Conservation (phyloP, 2,888 invertebrate genomes). For the Isotomurus palustris region DNA sequence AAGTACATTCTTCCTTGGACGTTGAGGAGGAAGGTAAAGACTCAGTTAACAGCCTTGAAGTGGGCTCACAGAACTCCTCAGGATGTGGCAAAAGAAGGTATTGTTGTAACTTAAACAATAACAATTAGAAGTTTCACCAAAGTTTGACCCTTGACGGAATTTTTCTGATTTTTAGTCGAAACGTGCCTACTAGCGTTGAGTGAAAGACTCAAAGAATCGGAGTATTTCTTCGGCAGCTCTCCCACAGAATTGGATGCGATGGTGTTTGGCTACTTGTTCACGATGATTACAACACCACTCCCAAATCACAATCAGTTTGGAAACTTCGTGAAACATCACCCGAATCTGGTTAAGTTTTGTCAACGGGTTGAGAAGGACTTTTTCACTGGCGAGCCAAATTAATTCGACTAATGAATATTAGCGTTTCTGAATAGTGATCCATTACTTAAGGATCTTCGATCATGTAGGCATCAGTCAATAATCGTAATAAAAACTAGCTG, state of each 20-base stretch:
- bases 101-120: neutral
- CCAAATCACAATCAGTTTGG: slow-evolving; percentile 68
- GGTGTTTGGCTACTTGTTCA: slow-evolving; percentile 95
- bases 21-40: slow-evolving; percentile 65
- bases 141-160: neutral
- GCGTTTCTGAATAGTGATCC: no score
- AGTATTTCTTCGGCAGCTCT: slow-evolving; percentile 73
- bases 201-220: slow-evolving; percentile 71
- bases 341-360: slow-evolving; percentile 74
- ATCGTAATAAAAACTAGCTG: slow-evolving; percentile 28
- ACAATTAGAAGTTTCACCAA: neutral
- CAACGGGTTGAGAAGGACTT: slow-evolving; percentile 76
- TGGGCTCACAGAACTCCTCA: slow-evolving; percentile 77
- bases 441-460: no score
- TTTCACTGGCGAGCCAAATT: slow-evolving; percentile 53
- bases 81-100: slow-evolving; percentile 57
- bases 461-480: no score
- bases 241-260: slow-evolving; percentile 94
- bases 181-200: slow-evolving; percentile 84
- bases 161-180: slow-evolving; percentile 58
- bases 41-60: slow-evolving; percentile 69
- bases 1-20: slow-evolving; percentile 73
- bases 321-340: slow-evolving; percentile 69
- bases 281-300: slow-evolving; percentile 82
- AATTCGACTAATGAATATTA: neutral